Conservation (phyloP, 2,113 vertebrate species). For the Petromus typicus region DNA sequence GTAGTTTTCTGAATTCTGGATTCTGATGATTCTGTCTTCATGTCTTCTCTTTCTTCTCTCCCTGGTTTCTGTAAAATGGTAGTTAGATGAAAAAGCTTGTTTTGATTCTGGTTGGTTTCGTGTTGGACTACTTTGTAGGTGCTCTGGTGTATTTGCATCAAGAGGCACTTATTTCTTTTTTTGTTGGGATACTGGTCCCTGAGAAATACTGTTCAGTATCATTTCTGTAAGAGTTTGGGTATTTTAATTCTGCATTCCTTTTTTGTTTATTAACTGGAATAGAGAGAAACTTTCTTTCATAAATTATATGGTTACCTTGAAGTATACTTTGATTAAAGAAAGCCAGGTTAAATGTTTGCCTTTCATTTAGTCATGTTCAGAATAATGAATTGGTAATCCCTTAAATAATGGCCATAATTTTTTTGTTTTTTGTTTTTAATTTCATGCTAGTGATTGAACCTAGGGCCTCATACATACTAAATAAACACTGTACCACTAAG, state of each 20-base stretch:
- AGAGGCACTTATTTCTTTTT: background rate
- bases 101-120: too few species aligned
- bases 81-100: background rate
- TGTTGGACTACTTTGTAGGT: background rate
- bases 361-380: background rate
- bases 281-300: background rate
- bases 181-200: background rate
- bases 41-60: background rate
- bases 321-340: background rate
- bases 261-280: background rate
- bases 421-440: background rate
- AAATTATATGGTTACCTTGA: background rate
- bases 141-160: background rate
- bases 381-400: background rate
- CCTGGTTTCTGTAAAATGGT: background rate
- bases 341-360: background rate
- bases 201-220: background rate
- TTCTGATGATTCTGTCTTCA: background rate
- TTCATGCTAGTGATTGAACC: too few species aligned
- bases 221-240: background rate
- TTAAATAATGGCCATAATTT: background rate
- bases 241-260: background rate
- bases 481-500: too few species aligned
- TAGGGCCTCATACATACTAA: too few species aligned
- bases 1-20: background rate